Evolutionary conservation across 2,113 vertebrate species (phyloP).

Genomic region (Indicator maculatus): DNA sequence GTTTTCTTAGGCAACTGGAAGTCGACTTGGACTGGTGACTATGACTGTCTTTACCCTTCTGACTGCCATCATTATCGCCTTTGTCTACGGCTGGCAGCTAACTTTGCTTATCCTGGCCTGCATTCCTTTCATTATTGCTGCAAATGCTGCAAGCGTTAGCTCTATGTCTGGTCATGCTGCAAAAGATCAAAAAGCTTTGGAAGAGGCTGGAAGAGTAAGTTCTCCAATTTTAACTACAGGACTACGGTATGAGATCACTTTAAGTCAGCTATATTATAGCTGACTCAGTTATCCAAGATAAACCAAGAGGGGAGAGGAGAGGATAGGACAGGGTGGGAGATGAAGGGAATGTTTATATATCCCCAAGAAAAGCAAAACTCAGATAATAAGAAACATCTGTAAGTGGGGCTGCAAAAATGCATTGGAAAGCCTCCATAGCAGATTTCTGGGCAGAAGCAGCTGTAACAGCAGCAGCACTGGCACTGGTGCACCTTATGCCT

Average conservation of each 20-base stretch:
- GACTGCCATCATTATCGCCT: slow-evolving; percentile 70
- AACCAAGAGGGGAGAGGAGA: neutral
- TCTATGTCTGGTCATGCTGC: slow-evolving; percentile 72
- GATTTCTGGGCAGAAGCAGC: neutral
- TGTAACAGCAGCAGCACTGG: neutral
- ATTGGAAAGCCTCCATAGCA: neutral
- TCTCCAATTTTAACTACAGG: neutral
- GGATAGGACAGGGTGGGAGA: neutral
- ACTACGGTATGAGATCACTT: neutral
- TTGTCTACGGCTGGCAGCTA: slow-evolving; percentile 78
- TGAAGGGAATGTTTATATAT: neutral
- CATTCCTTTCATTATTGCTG: slow-evolving; percentile 71
- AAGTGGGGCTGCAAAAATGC: neutral
- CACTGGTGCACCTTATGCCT: neutral
- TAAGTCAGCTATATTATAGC: neutral
- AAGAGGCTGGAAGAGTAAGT: slow-evolving; percentile 78
- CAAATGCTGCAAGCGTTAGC: slow-evolving; percentile 68
- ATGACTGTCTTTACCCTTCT: slow-evolving; percentile 56
- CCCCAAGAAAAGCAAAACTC: neutral
- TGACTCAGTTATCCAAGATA: neutral
- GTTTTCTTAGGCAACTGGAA: slow-evolving; percentile 70
- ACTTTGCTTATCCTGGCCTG: slow-evolving; percentile 76
- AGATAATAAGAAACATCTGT: neutral
- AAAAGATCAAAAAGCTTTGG: slow-evolving; percentile 78
- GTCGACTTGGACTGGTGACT: slow-evolving; percentile 67